Base-by-base conservation (phyloP, 2,113 vertebrate genomes). In the Mastomys coucha region DNA sequence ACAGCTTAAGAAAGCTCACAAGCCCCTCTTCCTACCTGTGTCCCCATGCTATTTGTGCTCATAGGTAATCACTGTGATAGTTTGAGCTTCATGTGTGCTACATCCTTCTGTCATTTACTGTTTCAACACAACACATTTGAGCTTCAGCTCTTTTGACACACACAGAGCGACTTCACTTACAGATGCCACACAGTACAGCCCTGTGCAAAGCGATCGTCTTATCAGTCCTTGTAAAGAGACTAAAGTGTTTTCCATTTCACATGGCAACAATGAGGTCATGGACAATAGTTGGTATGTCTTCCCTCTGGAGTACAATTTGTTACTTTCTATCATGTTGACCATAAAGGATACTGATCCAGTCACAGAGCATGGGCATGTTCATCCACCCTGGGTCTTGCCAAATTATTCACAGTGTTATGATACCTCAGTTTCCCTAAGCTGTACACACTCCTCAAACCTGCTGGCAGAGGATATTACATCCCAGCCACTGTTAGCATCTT, bases 291-390 rank as follows among this genome's bases (percentile, higher is more conserved):
- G 51, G 24, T 13, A 7, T 22, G 7, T 58, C 42, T 88, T 33
- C 31, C 31, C 73, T 33, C 36, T 87, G 28, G 39, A 9, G 4
- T 24, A 60, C 19, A n/a, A 5, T 1, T 51, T 39, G 31, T 28
- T 91, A 53, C 73, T 89, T 87, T 49, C 39, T 33, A 49, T 70
- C 70, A 49, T 80, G 58, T 2, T 39, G 17, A 17, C 7, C 14
- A 13, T 49, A 45, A 39, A 53, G 22, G 42, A 4, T 14, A 11
- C 31, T 2, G 39, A 51, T 22, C 58, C 14, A 49, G 51, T 8
- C 0, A 16, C 5, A 51, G n/a, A 14, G 19, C 36, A 28, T 1
- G 28, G 0, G 3, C 8, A 19, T 63, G 53, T 60, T 58, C 33
- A 70, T 86, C 45, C 58, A 49, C 60, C 24, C 12, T 33, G 12